Conservation (phyloP, 2,113 vertebrate genomes). For the Xyrauchen texanus region DNA sequence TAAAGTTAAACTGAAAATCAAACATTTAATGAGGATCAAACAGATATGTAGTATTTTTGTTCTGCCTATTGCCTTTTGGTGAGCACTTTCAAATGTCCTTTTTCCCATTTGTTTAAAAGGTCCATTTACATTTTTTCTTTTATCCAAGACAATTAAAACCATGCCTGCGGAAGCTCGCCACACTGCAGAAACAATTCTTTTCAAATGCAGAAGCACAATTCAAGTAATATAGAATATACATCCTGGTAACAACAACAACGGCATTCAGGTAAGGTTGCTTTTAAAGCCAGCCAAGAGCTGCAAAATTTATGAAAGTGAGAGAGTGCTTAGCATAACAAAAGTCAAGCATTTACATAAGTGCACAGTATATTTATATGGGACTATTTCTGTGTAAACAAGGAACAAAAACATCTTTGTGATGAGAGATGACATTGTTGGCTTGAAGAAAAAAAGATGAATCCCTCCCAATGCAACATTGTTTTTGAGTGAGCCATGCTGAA, state of each 20-base stretch:
- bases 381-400: constrained; percentile 47
- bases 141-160: neutral
- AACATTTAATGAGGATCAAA: constrained; percentile 51
- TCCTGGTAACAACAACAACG: constrained; percentile 28
- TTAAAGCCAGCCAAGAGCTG: constrained; percentile 33
- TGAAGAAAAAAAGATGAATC: constrained; percentile 7
- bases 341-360: constrained; percentile 51
- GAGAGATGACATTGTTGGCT: constrained; percentile 23
- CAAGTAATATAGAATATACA: constrained; percentile 10
- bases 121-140: neutral
- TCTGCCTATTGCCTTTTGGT: constrained; percentile 16
- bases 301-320: constrained; percentile 35
- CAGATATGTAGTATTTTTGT: neutral
- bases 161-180: neutral
- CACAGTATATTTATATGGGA: constrained; percentile 22
- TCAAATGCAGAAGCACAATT: constrained; percentile 3
- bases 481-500: neutral
- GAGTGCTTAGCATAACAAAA: constrained; percentile 51
- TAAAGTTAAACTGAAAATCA: constrained; percentile 20
- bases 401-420: constrained; percentile 26
- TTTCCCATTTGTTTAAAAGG: neutral
- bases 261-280: constrained; percentile 35
- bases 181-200: constrained; percentile 4
- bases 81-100: constrained; percentile 4
- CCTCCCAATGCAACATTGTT: constrained; percentile 1